Conservation (phyloP, 2,888 invertebrate species). For the Cryptus armator region DNA sequence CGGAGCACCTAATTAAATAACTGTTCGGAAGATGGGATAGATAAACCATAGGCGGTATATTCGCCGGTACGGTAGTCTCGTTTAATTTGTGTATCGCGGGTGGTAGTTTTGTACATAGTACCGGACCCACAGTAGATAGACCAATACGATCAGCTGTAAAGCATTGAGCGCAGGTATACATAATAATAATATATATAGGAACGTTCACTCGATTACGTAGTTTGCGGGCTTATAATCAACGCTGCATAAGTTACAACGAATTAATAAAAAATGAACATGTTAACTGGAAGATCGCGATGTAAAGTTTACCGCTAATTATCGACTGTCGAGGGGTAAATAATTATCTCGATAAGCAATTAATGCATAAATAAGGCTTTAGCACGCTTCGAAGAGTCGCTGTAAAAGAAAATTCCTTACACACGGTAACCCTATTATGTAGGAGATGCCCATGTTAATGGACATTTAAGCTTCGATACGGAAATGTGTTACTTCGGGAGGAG, state of each 20-base stretch:
- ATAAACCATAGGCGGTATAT: constrained; percentile 33
- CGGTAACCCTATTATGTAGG: background rate
- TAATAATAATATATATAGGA: background rate
- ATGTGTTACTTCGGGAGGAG: constrained; percentile 2
- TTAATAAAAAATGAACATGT: background rate
- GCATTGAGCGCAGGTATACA: background rate
- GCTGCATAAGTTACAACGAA: background rate
- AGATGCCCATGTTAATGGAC: background rate
- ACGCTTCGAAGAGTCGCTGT: background rate
- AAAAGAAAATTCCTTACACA: background rate
- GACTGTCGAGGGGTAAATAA: background rate
- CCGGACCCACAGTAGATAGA: background rate
- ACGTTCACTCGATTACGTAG: constrained; percentile 19
- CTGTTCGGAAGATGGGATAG: constrained; percentile 67
- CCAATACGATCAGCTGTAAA: background rate
- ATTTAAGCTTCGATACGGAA: background rate
- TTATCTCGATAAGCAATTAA: background rate
- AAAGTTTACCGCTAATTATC: background rate
- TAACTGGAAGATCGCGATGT: background rate
- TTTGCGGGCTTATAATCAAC: background rate
- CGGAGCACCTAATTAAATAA: constrained; percentile 77
- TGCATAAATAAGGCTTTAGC: background rate
- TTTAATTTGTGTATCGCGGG: constrained; percentile 15
- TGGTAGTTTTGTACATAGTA: constrained; percentile 14
- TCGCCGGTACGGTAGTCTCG: constrained; percentile 33